Evolutionary conservation across 2,888 invertebrate genomes (phyloP), one percentile per base, ranked within the genome.

Genomic region (Pterostichus niger): DNA sequence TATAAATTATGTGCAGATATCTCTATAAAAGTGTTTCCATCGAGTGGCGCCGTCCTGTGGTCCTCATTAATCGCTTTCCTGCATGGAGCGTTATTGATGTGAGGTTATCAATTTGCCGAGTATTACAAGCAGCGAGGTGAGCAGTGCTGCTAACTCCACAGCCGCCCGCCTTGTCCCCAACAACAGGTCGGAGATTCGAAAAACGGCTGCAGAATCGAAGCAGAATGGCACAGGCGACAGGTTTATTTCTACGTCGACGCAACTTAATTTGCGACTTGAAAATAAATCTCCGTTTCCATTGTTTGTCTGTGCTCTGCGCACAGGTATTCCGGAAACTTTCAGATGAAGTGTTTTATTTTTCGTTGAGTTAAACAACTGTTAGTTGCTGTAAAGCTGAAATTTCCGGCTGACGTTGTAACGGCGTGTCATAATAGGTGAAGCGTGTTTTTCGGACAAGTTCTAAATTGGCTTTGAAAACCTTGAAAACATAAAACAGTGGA

Each of bases 221-320:
- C 35, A 75, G 17, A 75, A 11, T 15, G 68, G 40, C 40, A 40
- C 40, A 40, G 40, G 73, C 71, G 81, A 81, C 81, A 81, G 44
- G 56, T 81, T 81, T 73, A 81, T 81, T 81, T 73, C 73, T 59
- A 31, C 40, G 73, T 11, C 82, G 61, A 46, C 49, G 54, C 82
- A 82, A 82, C 82, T 82, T 75, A 82, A 82, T 82, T 82, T 75
- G 75, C 61, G 82, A 82, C 82, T 82, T 75, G 75, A 40, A 82
- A 82, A 82, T 82, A 82, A 82, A 82, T 82, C 82, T 82, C 82
- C 44, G 75, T 75, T 75, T 75, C 75, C 82, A 82, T 82, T 82
- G 75, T 82, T 82, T 81, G 81, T 81, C 52, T 81, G 54, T 10
- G 44, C 82, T 81, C 52, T 81, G 71, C 15, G 44, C 82, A 75